These are phyloP conservation scores for Silurus glanis DNA, from an alignment of 2,113 vertebrate genomes.

Conservation along the genomic window DNA sequence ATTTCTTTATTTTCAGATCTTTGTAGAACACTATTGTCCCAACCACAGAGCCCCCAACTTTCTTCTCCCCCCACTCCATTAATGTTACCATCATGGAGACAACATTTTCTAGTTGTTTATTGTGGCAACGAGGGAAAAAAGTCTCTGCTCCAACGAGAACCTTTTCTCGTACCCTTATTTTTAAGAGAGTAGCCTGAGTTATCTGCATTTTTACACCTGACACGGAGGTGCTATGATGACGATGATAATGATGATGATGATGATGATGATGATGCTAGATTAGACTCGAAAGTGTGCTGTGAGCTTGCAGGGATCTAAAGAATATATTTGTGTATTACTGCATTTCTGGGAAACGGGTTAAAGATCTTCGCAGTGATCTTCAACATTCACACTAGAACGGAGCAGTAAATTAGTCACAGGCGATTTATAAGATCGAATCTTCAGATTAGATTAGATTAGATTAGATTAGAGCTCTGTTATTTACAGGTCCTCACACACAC, in stretches of 20 bases:
- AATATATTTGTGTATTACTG: neutral
- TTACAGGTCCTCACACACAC: neutral
- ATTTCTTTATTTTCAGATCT: neutral
- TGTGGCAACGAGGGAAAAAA: neutral
- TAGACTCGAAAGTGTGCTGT: neutral
- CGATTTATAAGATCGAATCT: neutral
- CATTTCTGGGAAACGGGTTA: neutral
- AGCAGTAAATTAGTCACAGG: constrained; percentile 8
- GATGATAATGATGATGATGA: neutral
- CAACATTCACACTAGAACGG: neutral
- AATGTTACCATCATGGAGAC: neutral
- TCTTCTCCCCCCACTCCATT: neutral
- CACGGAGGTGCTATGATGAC: neutral
- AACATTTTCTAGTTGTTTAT: neutral
- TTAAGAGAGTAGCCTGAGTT: neutral
- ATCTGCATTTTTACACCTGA: neutral
- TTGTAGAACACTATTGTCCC: too few species aligned
- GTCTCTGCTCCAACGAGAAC: neutral
- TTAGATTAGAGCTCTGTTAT: neutral
- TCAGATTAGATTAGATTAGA: constrained; percentile 3
- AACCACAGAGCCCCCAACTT: too few species aligned
- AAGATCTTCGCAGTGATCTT: neutral
- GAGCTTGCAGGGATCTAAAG: neutral
- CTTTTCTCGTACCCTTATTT: neutral
- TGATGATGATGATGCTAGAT: neutral